These are phyloP conservation scores for Dysmachus trigonus DNA, from an alignment of 2,888 invertebrate species.

Conservation along the genomic window DNA sequence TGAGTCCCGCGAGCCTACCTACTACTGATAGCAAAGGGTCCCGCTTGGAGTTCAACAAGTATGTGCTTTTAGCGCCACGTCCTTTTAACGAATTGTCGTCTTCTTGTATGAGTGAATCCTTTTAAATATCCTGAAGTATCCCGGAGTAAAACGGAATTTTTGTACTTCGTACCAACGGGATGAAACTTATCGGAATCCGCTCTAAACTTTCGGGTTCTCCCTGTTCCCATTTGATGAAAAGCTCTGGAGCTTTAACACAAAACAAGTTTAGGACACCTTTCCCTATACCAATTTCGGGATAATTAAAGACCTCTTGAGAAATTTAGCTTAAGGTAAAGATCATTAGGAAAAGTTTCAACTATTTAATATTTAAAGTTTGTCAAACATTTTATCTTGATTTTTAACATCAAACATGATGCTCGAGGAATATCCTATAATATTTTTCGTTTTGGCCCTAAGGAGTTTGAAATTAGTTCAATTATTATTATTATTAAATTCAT, in stretches of 20 bases:
- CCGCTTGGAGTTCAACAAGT: neutral
- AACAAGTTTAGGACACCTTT: neutral
- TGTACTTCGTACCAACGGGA: neutral
- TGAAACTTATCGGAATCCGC: neutral
- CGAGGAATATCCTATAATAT: too few relatives aligned
- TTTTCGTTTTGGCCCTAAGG: too few relatives aligned
- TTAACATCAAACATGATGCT: too few relatives aligned
- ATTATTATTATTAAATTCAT: too few relatives aligned
- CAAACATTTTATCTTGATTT: too few relatives aligned
- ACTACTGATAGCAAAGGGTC: neutral
- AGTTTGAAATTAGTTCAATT: too few relatives aligned
- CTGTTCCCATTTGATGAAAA: neutral
- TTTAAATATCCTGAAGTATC: constrained; percentile 9
- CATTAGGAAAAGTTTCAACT: neutral
- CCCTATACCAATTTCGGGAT: neutral
- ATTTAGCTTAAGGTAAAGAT: neutral
- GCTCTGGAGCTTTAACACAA: neutral
- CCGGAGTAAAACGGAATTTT: constrained; percentile 30
- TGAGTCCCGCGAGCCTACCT: neutral
- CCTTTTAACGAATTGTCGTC: neutral
- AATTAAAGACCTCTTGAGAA: neutral
- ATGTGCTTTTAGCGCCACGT: neutral
- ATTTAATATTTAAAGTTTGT: neutral
- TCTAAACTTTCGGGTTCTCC: neutral
- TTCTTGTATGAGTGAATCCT: constrained; percentile 6